phyloP scores from a whole-genome alignment of 1,140 invertebrate genomes.

The roundworm (Caenorhabditis elegans) region WBcel235 BX284604.4:14989501-14990000 shows the following conservation, averaged over 20 bases:
- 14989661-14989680: conserved; percentile 70
- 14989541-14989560: conserved; percentile 94
- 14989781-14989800: conserved; percentile 60
- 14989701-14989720: background rate
- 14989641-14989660: conserved; percentile 66
- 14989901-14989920: background rate
- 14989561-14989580: conserved; percentile 87
- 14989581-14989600: conserved; percentile 72
- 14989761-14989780: conserved; percentile 69
- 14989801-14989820: conserved; percentile 55
- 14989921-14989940: too few relatives aligned
- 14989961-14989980: too few relatives aligned
- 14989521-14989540: conserved; percentile 91
- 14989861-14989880: conserved; percentile 77
- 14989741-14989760: conserved; percentile 71
- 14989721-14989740: background rate
- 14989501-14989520: conserved; percentile 76
- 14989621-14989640: conserved; percentile 59
- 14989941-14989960: too few relatives aligned
- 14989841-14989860: conserved; percentile 87
- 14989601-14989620: conserved; percentile 51
- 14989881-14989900: too few relatives aligned
- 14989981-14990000: too few relatives aligned
- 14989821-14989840: conserved; percentile 85
- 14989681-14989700: conserved; percentile 69